Conservation (phyloP, 1,140 invertebrate species). For the Listronotus oregonensis region DNA sequence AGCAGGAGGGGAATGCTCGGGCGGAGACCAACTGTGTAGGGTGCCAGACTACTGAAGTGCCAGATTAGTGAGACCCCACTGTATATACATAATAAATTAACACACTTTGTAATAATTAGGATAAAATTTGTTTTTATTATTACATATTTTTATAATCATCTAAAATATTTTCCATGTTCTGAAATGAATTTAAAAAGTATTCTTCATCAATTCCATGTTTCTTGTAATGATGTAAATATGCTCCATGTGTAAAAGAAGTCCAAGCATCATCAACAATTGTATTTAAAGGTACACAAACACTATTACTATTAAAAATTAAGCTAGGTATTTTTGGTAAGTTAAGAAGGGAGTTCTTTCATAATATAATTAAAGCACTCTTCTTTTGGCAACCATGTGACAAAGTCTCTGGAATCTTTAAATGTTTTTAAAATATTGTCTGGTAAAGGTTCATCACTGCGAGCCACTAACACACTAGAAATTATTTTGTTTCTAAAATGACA, state of each 20-base stretch:
- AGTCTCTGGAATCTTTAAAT: conserved; percentile 52
- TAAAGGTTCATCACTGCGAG: conserved; percentile 43
- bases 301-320: conserved; percentile 58
- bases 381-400: conserved; percentile 56
- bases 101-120: too few species aligned
- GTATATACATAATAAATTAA: too few species aligned
- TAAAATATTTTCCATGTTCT: conserved; percentile 58
- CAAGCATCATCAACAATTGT: conserved; percentile 57
- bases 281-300: conserved; percentile 53
- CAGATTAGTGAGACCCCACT: too few species aligned
- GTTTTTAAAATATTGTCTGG: conserved; percentile 45
- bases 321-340: conserved; percentile 57
- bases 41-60: too few species aligned
- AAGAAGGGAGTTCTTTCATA: conserved; percentile 55
- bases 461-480: conserved; percentile 50
- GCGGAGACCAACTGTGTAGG: too few species aligned
- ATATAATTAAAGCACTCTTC: conserved; percentile 53
- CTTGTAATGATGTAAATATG: conserved; percentile 62
- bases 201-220: conserved; percentile 59
- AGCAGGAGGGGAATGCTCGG: too few species aligned
- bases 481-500: conserved; percentile 9
- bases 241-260: conserved; percentile 58
- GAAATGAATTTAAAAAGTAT: conserved; percentile 59
- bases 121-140: conserved; percentile 1
- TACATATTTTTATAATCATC: conserved; percentile 57